A percentile compares a stretch with the other conserved stretches of the same genome.
phyloP scores from a whole-genome alignment of 2,888 invertebrate genomes.

The Drosophila meridiana region DNA sequence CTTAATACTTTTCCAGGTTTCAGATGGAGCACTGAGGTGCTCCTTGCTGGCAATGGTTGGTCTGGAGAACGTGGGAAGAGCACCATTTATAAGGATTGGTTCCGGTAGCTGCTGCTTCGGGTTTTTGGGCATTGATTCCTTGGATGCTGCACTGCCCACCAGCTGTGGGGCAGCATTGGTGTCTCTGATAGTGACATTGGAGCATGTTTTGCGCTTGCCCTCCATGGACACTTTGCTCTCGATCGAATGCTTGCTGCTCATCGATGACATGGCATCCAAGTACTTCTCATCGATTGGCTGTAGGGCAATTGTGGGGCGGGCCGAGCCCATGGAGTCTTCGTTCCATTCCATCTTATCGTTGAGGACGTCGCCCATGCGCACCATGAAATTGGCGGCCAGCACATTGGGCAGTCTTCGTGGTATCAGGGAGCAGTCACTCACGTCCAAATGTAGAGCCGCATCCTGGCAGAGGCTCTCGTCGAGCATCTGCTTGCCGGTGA shows the following conservation, averaged over 20 bases:
- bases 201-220: constrained; percentile 3
- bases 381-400: constrained; percentile 49
- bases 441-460: constrained; percentile 38
- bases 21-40: background rate
- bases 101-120: background rate
- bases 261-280: background rate
- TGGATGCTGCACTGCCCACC: background rate
- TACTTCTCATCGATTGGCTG: background rate
- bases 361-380: constrained; percentile 44
- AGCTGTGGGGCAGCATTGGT: background rate
- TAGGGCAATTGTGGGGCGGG: background rate
- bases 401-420: constrained; percentile 45
- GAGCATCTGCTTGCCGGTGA: constrained; percentile 20
- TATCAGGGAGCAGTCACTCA: constrained; percentile 34
- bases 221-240: constrained; percentile 1
- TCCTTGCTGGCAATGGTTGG: constrained; percentile 5
- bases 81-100: background rate
- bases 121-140: background rate
- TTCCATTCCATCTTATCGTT: constrained; percentile 40
- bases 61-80: background rate
- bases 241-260: constrained; percentile 2
- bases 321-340: constrained; percentile 6
- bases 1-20: constrained; percentile 7
- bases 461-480: constrained; percentile 38
- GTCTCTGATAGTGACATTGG: constrained; percentile 1